Evolutionary conservation across 2,113 vertebrate species (phyloP).

Genomic region (Notarius lentiginosus): DNA sequence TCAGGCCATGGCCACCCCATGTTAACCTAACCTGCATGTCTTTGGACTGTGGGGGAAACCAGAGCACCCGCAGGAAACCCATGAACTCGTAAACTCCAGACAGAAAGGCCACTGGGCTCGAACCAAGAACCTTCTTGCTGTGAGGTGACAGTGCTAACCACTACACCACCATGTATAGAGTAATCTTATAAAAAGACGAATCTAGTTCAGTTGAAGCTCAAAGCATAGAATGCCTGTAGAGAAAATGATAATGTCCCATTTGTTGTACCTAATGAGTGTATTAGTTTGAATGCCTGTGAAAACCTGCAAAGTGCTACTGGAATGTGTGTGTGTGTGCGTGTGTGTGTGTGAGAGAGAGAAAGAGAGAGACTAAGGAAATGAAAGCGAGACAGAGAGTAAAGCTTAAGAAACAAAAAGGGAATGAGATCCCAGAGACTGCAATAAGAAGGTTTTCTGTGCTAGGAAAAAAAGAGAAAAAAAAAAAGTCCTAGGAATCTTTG

Average conservation of each 20-base stretch:
- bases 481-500: background rate
- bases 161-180: too few species aligned
- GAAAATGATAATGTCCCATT: background rate
- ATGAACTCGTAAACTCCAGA: too few species aligned
- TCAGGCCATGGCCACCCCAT: too few species aligned
- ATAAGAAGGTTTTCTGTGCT: slow-evolving; percentile 10
- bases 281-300: background rate
- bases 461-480: background rate
- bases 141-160: too few species aligned
- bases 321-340: background rate
- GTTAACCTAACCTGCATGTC: too few species aligned
- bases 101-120: too few species aligned
- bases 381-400: background rate
- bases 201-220: background rate
- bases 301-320: background rate
- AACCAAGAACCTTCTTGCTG: too few species aligned
- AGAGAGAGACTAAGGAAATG: background rate
- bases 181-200: background rate
- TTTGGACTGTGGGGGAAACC: too few species aligned
- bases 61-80: too few species aligned
- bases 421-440: background rate
- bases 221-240: background rate
- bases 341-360: too few species aligned
- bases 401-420: background rate
- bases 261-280: background rate